Percentiles rank a stretch among this genome's conserved stretches.
Conservation (phyloP, 1,140 invertebrate genomes). For the Drosophila novamexicana region DNA sequence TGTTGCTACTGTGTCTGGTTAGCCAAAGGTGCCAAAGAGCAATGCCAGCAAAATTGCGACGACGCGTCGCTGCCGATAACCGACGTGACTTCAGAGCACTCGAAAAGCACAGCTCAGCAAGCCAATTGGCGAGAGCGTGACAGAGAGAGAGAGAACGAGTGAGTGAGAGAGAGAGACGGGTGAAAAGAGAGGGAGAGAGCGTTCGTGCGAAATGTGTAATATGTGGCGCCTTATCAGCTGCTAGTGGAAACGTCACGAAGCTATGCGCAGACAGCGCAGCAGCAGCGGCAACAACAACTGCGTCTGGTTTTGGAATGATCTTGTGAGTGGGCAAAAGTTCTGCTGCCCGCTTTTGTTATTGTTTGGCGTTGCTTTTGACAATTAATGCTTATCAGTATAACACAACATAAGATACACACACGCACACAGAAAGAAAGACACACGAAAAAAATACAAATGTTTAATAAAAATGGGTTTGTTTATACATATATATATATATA, state of each 20-base stretch:
- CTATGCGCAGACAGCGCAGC: conserved; percentile 26
- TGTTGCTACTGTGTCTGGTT: conserved; percentile 36
- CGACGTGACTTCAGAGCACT: conserved; percentile 33
- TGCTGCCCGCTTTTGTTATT: conserved; percentile 1
- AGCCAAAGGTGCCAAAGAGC: conserved; percentile 58
- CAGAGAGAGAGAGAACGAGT: conserved; percentile 6
- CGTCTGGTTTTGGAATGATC: conserved; percentile 56
- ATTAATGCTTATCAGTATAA: conserved; percentile 51
- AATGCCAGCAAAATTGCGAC: conserved; percentile 58
- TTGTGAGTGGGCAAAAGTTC: conserved; percentile 35
- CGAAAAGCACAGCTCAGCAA: conserved; percentile 28
- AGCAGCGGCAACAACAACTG: conserved; percentile 2
- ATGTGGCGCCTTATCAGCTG: conserved; percentile 60
- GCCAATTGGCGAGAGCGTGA: background rate
- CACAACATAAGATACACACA: background rate
- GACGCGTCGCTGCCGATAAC: conserved; percentile 56
- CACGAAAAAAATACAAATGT: conserved; percentile 18
- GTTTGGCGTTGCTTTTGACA: conserved; percentile 23
- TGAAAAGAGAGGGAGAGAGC: background rate
- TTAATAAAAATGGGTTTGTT: conserved; percentile 29
- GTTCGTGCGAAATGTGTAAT: conserved; percentile 12
- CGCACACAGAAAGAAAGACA: conserved; percentile 1
- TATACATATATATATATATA: background rate
- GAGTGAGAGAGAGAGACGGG: background rate
- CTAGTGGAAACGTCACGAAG: conserved; percentile 42